Evolutionary conservation across 2,113 vertebrate species (phyloP).

Genomic region (Astur gentilis): DNA sequence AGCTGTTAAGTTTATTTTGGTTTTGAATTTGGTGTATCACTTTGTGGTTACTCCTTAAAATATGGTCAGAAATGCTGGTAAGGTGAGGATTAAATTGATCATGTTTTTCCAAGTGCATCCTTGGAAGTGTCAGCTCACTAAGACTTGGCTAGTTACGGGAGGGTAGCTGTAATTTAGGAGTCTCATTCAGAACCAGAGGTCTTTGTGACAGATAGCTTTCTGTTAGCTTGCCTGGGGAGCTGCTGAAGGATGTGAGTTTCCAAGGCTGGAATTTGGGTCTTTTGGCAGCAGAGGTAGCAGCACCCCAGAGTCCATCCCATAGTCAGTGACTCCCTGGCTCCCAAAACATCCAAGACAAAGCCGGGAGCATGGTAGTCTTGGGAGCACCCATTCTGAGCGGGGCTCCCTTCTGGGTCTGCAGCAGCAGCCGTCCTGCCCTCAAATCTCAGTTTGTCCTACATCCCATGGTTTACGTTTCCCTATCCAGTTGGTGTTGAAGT

Average conservation of each 20-base stretch:
- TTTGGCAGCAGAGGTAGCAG: background rate
- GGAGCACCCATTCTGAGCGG: background rate
- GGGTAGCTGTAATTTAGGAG: background rate
- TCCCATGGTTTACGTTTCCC: background rate
- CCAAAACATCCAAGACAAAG: background rate
- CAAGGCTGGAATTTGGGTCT: background rate
- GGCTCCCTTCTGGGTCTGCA: background rate
- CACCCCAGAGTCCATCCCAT: background rate
- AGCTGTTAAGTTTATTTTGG: background rate
- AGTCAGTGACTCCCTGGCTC: background rate
- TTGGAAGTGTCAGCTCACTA: background rate
- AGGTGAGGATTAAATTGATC: background rate
- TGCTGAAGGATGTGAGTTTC: background rate
- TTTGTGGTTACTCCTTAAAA: background rate
- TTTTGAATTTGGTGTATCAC: background rate
- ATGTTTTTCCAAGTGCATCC: background rate
- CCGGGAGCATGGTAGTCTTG: background rate
- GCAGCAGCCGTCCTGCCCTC: background rate
- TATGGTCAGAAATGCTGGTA: background rate
- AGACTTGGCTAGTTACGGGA: background rate
- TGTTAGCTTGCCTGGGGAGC: background rate
- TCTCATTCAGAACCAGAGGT: background rate
- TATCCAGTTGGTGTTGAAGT: background rate
- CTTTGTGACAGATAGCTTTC: background rate
- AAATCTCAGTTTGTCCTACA: background rate